Evolutionary conservation across 2,888 invertebrate species (phyloP).

Genomic region (Eubasilissa splendida): DNA sequence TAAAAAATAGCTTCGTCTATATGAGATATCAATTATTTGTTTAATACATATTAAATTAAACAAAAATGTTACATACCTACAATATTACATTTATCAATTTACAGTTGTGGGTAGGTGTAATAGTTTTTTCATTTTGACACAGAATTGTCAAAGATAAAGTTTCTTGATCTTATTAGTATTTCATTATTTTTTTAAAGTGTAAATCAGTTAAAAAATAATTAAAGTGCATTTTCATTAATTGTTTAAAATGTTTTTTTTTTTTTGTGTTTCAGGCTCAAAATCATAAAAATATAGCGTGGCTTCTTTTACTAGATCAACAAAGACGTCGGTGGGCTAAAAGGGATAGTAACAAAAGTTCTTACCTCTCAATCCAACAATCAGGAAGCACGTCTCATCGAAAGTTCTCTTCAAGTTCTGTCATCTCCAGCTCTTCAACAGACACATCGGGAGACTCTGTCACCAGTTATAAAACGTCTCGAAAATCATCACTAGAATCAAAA

Average conservation of each 20-base stretch:
- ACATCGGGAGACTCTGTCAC: constrained; percentile 41
- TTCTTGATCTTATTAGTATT: no score
- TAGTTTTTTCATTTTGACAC: no score
- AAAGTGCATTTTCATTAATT: no score
- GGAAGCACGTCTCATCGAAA: constrained; percentile 35
- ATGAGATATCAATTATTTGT: no score
- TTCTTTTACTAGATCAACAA: constrained; percentile 81
- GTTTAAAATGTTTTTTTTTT: not conserved
- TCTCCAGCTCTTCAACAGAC: constrained; percentile 39
- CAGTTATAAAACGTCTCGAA: constrained; percentile 45
- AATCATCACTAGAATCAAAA: constrained; percentile 53
- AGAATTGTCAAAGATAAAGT: no score
- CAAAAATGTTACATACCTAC: no score
- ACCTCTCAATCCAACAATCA: constrained; percentile 4
- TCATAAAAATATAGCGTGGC: constrained; percentile 65
- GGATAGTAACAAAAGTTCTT: constrained; percentile 38
- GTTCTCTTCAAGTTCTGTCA: constrained; percentile 33
- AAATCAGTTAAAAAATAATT: no score
- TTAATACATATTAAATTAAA: no score
- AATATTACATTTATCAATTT: no score
- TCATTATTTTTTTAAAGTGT: no score
- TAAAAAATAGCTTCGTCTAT: no score
- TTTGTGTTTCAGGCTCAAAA: constrained; percentile 40
- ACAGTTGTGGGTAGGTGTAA: no score
- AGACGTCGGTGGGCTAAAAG: constrained; percentile 72